Percentiles rank a stretch among this genome's conserved stretches.
Conservation (phyloP, 2,113 vertebrate genomes). For the Junco hyemalis region DNA sequence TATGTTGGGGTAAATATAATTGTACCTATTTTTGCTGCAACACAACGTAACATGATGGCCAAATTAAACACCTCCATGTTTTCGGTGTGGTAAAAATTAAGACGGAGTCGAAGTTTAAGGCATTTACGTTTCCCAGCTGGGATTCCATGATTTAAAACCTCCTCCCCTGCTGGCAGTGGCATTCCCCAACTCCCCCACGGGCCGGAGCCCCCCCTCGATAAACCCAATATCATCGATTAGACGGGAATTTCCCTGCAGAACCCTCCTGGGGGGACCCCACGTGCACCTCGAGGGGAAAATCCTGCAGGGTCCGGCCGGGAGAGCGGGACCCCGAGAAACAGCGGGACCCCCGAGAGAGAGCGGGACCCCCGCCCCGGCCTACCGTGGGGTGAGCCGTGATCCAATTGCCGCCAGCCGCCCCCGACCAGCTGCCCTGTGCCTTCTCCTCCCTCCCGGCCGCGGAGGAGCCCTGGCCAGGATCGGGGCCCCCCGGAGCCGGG, state of each 20-base stretch:
- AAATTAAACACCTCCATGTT: neutral
- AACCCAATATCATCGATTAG: accelerated
- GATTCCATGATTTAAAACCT: neutral
- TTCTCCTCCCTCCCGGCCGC: neutral
- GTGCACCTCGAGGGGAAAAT: neutral
- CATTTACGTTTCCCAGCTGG: neutral
- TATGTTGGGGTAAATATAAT: neutral
- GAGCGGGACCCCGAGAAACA: no score
- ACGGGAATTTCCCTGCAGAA: neutral
- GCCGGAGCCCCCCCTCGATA: neutral
- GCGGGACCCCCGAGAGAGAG: no score
- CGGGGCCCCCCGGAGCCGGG: neutral
- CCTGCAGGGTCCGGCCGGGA: neutral
- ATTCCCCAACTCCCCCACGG: no score
- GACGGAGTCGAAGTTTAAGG: neutral
- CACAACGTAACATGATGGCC: neutral
- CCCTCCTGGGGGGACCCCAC: neutral
- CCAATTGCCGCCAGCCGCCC: neutral
- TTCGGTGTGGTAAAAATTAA: neutral
- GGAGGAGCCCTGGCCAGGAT: neutral
- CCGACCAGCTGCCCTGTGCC: neutral
- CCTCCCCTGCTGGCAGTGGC: no score
- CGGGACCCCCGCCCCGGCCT: neutral
- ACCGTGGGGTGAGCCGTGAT: constrained; percentile 43
- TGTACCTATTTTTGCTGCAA: neutral